Conservation (phyloP, 2,113 vertebrate species). For the Brachypodius melanocephalos region DNA sequence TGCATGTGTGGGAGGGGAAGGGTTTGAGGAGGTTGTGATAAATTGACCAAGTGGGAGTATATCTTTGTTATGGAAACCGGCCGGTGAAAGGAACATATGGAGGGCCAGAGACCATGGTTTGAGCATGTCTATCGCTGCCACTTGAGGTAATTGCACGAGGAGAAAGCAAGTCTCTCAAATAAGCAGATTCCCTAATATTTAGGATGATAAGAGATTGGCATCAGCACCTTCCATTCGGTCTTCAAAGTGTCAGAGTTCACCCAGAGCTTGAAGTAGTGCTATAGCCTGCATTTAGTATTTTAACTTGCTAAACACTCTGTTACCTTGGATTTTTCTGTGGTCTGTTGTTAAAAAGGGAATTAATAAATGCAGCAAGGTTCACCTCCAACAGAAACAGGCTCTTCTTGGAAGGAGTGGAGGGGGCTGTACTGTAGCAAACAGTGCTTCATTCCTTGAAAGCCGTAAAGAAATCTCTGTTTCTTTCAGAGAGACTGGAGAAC, state of each 20-base stretch:
- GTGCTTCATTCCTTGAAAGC: not conserved
- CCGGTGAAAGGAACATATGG: not conserved
- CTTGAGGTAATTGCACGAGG: not conserved
- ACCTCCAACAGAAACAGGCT: not conserved
- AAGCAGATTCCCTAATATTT: not conserved
- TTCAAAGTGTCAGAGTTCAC: not conserved
- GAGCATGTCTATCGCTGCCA: not conserved
- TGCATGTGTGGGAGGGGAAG: not conserved
- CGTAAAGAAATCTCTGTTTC: not conserved
- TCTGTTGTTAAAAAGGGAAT: not conserved
- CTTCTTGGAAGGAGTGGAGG: not conserved
- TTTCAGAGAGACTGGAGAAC: not conserved
- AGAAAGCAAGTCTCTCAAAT: not conserved
- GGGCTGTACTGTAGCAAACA: not conserved
- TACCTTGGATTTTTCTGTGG: not conserved
- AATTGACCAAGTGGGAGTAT: constrained; percentile 10
- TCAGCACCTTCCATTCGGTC: not conserved
- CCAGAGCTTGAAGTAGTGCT: not conserved
- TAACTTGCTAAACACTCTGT: not conserved
- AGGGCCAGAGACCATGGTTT: not conserved
- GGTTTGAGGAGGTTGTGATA: not conserved
- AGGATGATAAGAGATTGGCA: not conserved
- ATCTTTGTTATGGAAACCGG: constrained; percentile 27
- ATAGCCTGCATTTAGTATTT: not conserved
- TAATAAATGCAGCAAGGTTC: not conserved